Evolutionary conservation across 2,113 vertebrate genomes (phyloP).

Genomic region (Phyllopteryx taeniolatus): DNA sequence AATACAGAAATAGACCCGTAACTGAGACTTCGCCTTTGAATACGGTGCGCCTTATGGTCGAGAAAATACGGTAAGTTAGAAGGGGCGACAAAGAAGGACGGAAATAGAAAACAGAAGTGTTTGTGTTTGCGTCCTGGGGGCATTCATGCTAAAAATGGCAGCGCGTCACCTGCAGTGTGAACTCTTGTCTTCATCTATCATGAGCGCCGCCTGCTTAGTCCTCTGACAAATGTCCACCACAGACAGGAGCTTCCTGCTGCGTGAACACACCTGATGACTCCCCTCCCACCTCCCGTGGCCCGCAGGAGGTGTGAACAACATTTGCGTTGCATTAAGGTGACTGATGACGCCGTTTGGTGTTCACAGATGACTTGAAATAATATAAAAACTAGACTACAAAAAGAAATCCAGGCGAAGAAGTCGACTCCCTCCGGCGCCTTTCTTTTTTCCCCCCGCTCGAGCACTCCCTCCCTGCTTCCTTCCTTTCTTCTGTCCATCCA

Average conservation of each 20-base stretch:
- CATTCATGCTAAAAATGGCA: slow-evolving; percentile 53
- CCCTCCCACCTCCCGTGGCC: background rate
- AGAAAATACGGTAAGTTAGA: too few species aligned
- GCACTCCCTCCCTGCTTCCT: background rate
- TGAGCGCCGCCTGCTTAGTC: slow-evolving; percentile 44
- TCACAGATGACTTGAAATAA: too few species aligned
- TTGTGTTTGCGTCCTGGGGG: slow-evolving; percentile 22
- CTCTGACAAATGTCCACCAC: slow-evolving; percentile 38
- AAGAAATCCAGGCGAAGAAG: slow-evolving; percentile 1
- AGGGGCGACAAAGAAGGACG: background rate
- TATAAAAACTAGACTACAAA: slow-evolving; percentile 3
- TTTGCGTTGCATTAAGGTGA: background rate
- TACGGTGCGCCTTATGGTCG: too few species aligned
- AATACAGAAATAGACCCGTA: too few species aligned
- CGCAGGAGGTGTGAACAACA: background rate
- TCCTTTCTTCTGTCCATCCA: slow-evolving; percentile 5
- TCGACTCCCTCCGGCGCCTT: slow-evolving; percentile 4
- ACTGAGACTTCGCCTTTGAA: too few species aligned
- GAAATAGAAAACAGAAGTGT: background rate
- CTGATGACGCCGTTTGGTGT: background rate
- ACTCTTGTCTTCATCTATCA: slow-evolving; percentile 46
- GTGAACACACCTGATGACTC: slow-evolving; percentile 31
- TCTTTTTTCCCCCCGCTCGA: slow-evolving; percentile 1
- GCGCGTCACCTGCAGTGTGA: slow-evolving; percentile 51
- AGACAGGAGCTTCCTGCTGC: slow-evolving; percentile 47